These are phyloP conservation scores for Horisme vitalbata DNA, from an alignment of 2,888 invertebrate genomes.

Conservation along the genomic window DNA sequence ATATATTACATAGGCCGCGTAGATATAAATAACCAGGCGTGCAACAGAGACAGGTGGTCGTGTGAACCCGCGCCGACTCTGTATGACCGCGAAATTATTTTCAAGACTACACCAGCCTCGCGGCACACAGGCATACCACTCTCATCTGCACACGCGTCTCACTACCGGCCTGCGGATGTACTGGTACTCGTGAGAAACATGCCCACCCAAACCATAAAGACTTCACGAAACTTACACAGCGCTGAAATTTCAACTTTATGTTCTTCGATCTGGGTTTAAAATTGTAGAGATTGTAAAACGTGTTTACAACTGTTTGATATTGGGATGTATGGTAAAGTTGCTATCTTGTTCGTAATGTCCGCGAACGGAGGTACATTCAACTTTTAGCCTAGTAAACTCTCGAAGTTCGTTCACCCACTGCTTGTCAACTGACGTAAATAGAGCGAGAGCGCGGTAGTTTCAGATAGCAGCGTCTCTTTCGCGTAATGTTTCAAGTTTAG, in stretches of 20 bases:
- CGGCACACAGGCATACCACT: constrained; percentile 51
- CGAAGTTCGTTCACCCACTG: constrained; percentile 82
- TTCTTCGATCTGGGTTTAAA: constrained; percentile 34
- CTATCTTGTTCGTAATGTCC: constrained; percentile 83
- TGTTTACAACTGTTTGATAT: constrained; percentile 55
- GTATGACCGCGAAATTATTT: constrained; percentile 83
- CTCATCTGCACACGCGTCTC: constrained; percentile 67
- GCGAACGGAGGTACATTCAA: constrained; percentile 83
- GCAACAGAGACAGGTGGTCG: constrained; percentile 80
- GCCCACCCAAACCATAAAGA: constrained; percentile 53
- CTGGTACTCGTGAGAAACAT: constrained; percentile 81
- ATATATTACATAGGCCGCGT: constrained; percentile 69
- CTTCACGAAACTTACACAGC: constrained; percentile 33
- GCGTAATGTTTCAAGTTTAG: constrained; percentile 71
- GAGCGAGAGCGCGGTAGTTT: constrained; percentile 59
- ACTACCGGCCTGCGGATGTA: constrained; percentile 67
- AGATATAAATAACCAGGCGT: constrained; percentile 81
- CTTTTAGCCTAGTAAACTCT: constrained; percentile 84
- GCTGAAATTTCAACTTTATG: constrained; percentile 53
- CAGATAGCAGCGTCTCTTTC: constrained; percentile 64
- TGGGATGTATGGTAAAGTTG: constrained; percentile 74
- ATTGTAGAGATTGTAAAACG: constrained; percentile 44
- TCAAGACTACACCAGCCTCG: constrained; percentile 81
- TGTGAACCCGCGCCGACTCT: constrained; percentile 76
- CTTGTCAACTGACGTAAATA: constrained; percentile 81